These are phyloP conservation scores for Linepithema humile DNA, from an alignment of 1,140 invertebrate species.

Conservation along the genomic window DNA sequence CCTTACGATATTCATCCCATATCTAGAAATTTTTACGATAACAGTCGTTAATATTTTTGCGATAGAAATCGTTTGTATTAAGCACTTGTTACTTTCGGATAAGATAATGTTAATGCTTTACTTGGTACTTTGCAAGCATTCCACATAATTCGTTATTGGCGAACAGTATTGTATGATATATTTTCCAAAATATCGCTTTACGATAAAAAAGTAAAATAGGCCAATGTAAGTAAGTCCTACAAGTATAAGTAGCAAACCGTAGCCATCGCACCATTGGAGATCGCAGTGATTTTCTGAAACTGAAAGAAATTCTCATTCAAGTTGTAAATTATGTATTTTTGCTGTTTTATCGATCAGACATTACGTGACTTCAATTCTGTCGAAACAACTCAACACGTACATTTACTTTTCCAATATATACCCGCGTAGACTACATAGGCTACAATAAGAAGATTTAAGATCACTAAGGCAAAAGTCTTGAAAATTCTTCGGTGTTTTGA, in stretches of 20 bases:
- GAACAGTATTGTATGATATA: slow-evolving; percentile 69
- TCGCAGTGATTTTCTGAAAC: slow-evolving; percentile 73
- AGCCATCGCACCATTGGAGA: slow-evolving; percentile 87
- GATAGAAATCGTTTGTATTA: neutral
- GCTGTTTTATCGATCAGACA: neutral
- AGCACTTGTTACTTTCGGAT: neutral
- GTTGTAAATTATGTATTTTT: neutral
- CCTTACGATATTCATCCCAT: neutral
- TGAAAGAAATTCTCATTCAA: slow-evolving; percentile 25
- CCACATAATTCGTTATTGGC: slow-evolving; percentile 18
- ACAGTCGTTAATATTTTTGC: no score
- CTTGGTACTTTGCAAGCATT: slow-evolving; percentile 46
- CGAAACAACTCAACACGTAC: slow-evolving; percentile 44
- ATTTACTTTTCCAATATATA: slow-evolving; percentile 59
- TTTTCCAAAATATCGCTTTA: slow-evolving; percentile 86
- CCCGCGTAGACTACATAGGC: slow-evolving; percentile 64
- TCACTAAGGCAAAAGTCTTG: slow-evolving; percentile 31
- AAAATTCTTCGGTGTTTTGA: slow-evolving; percentile 43
- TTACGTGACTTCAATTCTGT: neutral
- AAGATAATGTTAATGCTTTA: slow-evolving; percentile 39
- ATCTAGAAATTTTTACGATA: slow-evolving; percentile 56
- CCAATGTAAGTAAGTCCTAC: slow-evolving; percentile 87
- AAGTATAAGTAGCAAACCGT: slow-evolving; percentile 90
- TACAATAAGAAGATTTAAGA: slow-evolving; percentile 61
- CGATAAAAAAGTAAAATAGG: slow-evolving; percentile 87